phyloP scores from a whole-genome alignment of 2,888 invertebrate genomes.

The Brachynemurus nebulosus region DNA sequence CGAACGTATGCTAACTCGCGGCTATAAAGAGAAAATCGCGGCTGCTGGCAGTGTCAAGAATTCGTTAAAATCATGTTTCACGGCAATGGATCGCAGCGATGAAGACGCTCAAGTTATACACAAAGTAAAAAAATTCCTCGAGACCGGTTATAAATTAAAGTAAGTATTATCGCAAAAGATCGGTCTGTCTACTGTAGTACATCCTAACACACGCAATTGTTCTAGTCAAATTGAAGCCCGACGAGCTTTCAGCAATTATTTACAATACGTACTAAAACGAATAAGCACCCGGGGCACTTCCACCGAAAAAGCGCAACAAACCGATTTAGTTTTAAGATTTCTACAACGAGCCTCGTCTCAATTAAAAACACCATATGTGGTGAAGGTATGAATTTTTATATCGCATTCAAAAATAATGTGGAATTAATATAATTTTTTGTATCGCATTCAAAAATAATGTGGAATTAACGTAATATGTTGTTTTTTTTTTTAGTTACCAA shows the following conservation, averaged over 20 bases:
- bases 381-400: no score
- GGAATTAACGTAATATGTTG: not conserved
- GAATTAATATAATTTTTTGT: no score
- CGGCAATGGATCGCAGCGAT: conserved; percentile 22
- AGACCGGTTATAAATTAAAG: conserved; percentile 53
- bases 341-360: conserved; percentile 56
- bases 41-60: no score
- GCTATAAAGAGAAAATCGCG: conserved; percentile 20
- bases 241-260: conserved; percentile 63
- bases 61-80: conserved; percentile 27
- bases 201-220: no score
- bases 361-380: conserved; percentile 52
- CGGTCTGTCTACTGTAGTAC: no score
- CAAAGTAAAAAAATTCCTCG: conserved; percentile 31
- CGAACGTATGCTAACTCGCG: conserved; percentile 30
- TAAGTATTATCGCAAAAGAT: conserved; percentile 34
- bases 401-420: no score
- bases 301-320: conserved; percentile 39
- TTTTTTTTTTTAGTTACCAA: conserved; percentile 41
- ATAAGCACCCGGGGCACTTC: conserved; percentile 37
- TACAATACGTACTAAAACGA: conserved; percentile 58
- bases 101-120: conserved; percentile 27
- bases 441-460: no score
- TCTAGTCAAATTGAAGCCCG: conserved; percentile 53
- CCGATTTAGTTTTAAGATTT: conserved; percentile 60